A percentile compares a stretch with the other conserved stretches of the same genome.
These are phyloP conservation scores for Sebastes hopkinsi DNA, from an alignment of 2,797 vertebrate species.

Conservation along the genomic window DNA sequence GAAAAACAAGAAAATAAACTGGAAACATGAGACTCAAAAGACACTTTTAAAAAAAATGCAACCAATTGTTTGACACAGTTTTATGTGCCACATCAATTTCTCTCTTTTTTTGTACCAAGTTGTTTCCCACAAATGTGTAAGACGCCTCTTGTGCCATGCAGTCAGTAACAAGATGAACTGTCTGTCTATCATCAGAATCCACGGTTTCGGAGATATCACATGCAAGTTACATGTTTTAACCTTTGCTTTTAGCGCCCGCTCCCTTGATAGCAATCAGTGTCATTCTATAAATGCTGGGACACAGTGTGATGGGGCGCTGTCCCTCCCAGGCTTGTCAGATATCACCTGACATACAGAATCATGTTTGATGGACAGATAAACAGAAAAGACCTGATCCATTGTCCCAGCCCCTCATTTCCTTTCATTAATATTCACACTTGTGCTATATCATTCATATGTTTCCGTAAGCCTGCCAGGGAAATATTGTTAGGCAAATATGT, in stretches of 20 bases:
- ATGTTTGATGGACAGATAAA: constrained; percentile 47
- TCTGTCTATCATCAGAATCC: neutral
- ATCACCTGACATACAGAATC: constrained; percentile 43
- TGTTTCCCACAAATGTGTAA: neutral
- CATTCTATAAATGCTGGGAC: constrained; percentile 9
- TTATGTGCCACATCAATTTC: neutral
- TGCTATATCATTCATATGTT: constrained; percentile 11
- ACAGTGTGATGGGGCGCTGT: constrained; percentile 19
- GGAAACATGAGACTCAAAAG: neutral
- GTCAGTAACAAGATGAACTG: neutral
- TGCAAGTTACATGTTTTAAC: constrained; percentile 34
- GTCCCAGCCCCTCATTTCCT: neutral
- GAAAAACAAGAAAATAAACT: neutral
- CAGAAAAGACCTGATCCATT: neutral
- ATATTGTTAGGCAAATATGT: constrained; percentile 19
- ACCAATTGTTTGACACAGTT: neutral
- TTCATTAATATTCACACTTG: constrained; percentile 18
- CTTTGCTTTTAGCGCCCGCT: constrained; percentile 24
- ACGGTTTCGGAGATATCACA: neutral
- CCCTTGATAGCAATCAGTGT: constrained; percentile 23
- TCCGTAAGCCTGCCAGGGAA: constrained; percentile 16
- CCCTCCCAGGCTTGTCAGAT: constrained; percentile 37
- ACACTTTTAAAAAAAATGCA: neutral
- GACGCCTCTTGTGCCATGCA: neutral
- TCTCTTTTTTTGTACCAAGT: neutral